Percentiles rank a stretch among this genome's conserved stretches.
These are phyloP conservation scores for Pelecanoides urinatrix DNA, from an alignment of 2,113 vertebrate genomes.

Conservation along the genomic window DNA sequence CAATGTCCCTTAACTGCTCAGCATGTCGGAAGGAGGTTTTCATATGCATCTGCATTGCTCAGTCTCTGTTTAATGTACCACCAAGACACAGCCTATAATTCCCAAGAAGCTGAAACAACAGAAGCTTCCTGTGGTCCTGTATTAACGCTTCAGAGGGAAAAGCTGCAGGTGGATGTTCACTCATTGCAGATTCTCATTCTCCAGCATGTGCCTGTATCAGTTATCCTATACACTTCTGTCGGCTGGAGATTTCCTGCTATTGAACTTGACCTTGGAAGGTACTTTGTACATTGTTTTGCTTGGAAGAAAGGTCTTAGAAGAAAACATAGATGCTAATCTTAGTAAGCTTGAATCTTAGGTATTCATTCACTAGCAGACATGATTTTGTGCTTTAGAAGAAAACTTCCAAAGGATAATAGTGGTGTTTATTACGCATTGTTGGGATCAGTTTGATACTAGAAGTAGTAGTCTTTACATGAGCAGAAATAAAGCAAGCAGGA, in stretches of 20 bases:
- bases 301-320: slow-evolving; percentile 15
- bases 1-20: slow-evolving; percentile 24
- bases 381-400: background rate
- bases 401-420: background rate
- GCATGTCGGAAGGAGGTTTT: background rate
- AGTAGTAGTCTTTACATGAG: background rate
- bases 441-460: background rate
- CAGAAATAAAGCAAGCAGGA: background rate
- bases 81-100: slow-evolving; percentile 20
- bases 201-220: slow-evolving; percentile 3
- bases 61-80: background rate
- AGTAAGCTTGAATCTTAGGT: background rate
- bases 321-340: slow-evolving; percentile 14
- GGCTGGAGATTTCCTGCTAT: slow-evolving; percentile 51
- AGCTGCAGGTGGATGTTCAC: slow-evolving; percentile 39
- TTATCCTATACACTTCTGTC: slow-evolving; percentile 33
- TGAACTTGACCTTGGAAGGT: slow-evolving; percentile 57
- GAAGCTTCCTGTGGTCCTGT: slow-evolving; percentile 48
- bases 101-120: slow-evolving; percentile 43
- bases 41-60: background rate
- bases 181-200: slow-evolving; percentile 50
- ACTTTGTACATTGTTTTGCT: background rate
- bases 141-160: slow-evolving; percentile 34
- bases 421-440: background rate
- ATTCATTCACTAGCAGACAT: background rate